Percentiles rank a stretch among this genome's conserved stretches.
These are phyloP conservation scores for Craseonycteris thonglongyai DNA, from an alignment of 2,113 vertebrate genomes.

Conservation along the genomic window DNA sequence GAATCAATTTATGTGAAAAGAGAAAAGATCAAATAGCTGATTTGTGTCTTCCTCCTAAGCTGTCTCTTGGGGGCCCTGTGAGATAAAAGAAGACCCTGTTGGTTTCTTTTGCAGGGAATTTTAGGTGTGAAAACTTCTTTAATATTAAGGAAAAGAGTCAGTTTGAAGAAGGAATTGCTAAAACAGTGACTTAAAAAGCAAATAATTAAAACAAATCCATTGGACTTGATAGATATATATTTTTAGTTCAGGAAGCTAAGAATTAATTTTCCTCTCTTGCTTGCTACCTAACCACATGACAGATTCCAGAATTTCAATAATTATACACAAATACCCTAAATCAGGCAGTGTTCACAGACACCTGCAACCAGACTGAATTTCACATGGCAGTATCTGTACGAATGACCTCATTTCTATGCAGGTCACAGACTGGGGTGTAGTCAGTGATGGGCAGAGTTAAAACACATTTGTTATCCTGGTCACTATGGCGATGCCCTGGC, in stretches of 20 bases:
- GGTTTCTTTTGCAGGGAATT: background rate
- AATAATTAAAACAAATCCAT: constrained; percentile 19
- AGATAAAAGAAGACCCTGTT: background rate
- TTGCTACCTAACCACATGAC: background rate
- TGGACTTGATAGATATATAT: constrained; percentile 28
- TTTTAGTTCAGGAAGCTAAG: constrained; percentile 11
- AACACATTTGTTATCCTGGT: background rate
- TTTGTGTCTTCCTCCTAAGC: background rate
- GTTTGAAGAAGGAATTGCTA: background rate
- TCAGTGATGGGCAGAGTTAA: background rate
- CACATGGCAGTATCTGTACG: background rate
- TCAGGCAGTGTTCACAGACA: background rate
- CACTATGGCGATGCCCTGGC: background rate
- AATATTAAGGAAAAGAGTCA: background rate
- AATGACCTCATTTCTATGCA: background rate
- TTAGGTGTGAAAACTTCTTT: background rate
- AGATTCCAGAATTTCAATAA: constrained; percentile 32
- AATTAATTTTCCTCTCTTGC: constrained; percentile 32
- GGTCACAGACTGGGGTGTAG: background rate
- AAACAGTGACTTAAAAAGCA: constrained; percentile 7
- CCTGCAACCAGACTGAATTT: background rate
- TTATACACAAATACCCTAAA: constrained; percentile 21
- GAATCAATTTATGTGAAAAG: background rate
- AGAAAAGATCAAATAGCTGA: background rate
- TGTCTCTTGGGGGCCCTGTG: background rate